phyloP scores from a whole-genome alignment of 2,888 invertebrate species.

The Dicycla oo region DNA sequence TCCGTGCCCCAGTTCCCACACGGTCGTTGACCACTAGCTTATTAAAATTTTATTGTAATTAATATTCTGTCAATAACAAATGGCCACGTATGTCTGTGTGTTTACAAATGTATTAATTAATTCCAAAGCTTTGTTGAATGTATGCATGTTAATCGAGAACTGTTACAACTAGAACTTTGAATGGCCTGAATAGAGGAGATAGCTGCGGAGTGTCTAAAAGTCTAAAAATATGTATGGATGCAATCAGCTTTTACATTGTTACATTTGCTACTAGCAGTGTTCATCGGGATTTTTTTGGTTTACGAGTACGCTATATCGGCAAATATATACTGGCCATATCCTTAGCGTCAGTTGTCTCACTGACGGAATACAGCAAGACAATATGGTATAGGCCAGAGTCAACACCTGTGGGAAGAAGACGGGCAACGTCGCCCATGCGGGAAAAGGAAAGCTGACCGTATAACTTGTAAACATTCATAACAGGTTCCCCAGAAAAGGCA shows the following conservation, averaged over 20 bases:
- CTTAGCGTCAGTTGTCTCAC: too few species aligned
- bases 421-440: not conserved
- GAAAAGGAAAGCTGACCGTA: not conserved
- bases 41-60: slow-evolving; percentile 35
- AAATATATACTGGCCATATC: not conserved
- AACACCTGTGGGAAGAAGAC: not conserved
- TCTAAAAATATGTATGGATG: not conserved
- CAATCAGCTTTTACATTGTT: not conserved
- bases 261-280: not conserved
- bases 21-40: slow-evolving; percentile 32
- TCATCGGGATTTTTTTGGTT: not conserved
- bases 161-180: not conserved
- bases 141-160: slow-evolving; percentile 3
- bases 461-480: not conserved
- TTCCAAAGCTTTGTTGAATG: slow-evolving; percentile 11
- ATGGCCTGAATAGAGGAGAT: not conserved
- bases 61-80: slow-evolving; percentile 50
- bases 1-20: slow-evolving; percentile 39
- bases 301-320: not conserved
- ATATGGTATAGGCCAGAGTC: not conserved
- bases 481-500: not conserved
- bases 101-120: slow-evolving; percentile 30
- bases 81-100: slow-evolving; percentile 26
- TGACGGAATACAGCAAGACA: not conserved
- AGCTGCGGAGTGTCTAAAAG: not conserved